Conservation (phyloP, 2,113 vertebrate species). For the Oophaga pumilio region DNA sequence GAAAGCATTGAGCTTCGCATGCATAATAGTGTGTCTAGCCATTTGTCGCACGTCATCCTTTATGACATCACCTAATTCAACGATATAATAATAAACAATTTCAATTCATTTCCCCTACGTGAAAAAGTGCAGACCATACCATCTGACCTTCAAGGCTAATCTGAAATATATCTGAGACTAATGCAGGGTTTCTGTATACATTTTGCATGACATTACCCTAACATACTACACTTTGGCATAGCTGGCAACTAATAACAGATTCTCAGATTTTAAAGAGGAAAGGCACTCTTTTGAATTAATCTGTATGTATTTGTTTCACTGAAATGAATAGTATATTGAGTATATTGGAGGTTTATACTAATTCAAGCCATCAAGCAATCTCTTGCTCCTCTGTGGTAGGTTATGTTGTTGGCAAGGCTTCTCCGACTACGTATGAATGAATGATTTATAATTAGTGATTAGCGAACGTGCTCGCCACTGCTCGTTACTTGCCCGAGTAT, state of each 20-base stretch:
- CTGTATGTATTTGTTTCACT: slow-evolving; percentile 11
- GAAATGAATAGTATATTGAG: neutral
- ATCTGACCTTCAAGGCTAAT: slow-evolving; percentile 23
- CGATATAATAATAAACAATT: slow-evolving; percentile 28
- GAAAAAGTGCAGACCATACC: slow-evolving; percentile 31
- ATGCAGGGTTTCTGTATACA: slow-evolving; percentile 17
- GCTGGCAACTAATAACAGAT: slow-evolving; percentile 5
- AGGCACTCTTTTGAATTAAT: neutral
- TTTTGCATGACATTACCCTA: slow-evolving; percentile 31
- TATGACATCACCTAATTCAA: slow-evolving; percentile 38
- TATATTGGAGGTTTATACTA: neutral
- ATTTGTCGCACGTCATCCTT: slow-evolving; percentile 38
- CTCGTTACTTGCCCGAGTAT: no score
- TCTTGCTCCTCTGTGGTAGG: slow-evolving; percentile 1
- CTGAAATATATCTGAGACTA: slow-evolving; percentile 23
- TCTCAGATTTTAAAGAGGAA: slow-evolving; percentile 4
- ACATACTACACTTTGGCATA: slow-evolving; percentile 6
- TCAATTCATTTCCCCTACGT: slow-evolving; percentile 28
- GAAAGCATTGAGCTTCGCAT: slow-evolving; percentile 14
- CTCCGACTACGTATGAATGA: neutral
- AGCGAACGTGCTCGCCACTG: no score
- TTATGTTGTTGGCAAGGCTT: neutral
- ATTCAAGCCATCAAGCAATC: neutral
- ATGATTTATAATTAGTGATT: neutral
- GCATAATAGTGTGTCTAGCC: slow-evolving; percentile 21